Conservation (phyloP, 2,797 vertebrate genomes). For the Sylvia borin region DNA sequence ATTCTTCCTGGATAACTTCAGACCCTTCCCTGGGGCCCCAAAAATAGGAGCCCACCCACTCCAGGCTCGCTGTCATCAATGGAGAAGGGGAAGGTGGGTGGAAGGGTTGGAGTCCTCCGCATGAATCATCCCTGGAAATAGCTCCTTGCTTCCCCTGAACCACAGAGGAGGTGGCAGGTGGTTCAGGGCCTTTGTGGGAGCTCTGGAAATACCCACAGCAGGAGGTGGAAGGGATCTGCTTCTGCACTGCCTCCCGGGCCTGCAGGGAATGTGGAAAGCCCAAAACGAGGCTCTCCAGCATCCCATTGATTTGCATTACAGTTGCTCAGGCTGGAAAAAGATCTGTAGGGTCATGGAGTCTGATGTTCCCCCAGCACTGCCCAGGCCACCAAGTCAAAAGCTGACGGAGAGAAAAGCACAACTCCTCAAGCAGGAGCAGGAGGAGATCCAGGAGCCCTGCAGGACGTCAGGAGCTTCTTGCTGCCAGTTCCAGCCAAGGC, state of each 20-base stretch:
- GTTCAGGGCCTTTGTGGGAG: not conserved
- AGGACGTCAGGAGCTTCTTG: not conserved
- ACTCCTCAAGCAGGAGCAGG: not conserved
- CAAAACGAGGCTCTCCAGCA: not conserved
- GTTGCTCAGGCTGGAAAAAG: not conserved
- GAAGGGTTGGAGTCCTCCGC: not conserved
- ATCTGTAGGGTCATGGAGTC: not conserved
- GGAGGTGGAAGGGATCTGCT: not conserved
- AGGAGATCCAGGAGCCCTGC: not conserved
- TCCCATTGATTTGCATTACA: too few species aligned
- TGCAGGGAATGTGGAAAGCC: not conserved
- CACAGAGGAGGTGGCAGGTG: not conserved
- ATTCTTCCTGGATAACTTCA: not conserved
- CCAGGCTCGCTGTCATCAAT: slow-evolving; percentile 32
- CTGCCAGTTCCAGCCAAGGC: not conserved
- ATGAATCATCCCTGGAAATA: slow-evolving; percentile 52
- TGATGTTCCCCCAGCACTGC: not conserved
- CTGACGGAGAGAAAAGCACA: not conserved
- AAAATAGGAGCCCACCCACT: slow-evolving; percentile 58
- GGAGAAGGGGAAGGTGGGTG: slow-evolving; percentile 20
- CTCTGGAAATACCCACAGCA: not conserved
- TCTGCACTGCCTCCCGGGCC: not conserved
- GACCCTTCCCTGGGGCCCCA: not conserved
- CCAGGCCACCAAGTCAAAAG: not conserved
- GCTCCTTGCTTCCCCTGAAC: not conserved